phyloP scores from a whole-genome alignment of 1,140 invertebrate species.

The Cherax quadricarinatus region DNA sequence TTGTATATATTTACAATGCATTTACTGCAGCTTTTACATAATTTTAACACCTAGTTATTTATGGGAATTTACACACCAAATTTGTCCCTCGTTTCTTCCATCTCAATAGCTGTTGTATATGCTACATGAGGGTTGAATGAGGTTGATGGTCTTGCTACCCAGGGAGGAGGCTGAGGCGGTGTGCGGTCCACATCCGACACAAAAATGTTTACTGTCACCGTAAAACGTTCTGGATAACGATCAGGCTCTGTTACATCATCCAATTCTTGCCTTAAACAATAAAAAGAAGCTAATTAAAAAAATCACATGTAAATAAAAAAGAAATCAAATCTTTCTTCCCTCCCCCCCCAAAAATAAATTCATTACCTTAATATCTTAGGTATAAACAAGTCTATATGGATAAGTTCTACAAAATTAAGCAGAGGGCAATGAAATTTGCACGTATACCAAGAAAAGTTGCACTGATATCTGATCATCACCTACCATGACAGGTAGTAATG shows the following conservation, averaged over 20 bases:
- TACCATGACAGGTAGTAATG: too few relatives aligned
- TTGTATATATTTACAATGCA: too few relatives aligned
- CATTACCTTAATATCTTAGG: too few relatives aligned
- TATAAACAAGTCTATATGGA: too few relatives aligned
- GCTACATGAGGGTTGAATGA: slow-evolving; percentile 81
- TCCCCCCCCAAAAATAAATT: neutral
- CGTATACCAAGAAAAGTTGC: too few relatives aligned
- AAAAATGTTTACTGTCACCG: slow-evolving; percentile 84
- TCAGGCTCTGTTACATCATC: slow-evolving; percentile 81
- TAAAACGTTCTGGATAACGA: slow-evolving; percentile 88
- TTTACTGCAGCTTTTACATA: too few relatives aligned
- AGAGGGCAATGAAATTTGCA: too few relatives aligned
- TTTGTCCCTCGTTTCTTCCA: slow-evolving; percentile 88
- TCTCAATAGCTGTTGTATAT: slow-evolving; percentile 89
- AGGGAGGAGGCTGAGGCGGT: slow-evolving; percentile 82
- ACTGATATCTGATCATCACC: too few relatives aligned
- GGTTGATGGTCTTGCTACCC: slow-evolving; percentile 82
- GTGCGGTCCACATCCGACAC: slow-evolving; percentile 84
- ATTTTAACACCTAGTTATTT: neutral
- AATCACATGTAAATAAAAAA: neutral
- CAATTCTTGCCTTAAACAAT: slow-evolving; percentile 52
- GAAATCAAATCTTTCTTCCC: neutral
- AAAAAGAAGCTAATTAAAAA: neutral
- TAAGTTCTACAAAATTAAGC: too few relatives aligned
- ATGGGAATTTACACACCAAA: slow-evolving; percentile 57